Evolutionary conservation across 2,797 vertebrate genomes (phyloP), one percentile per base, ranked within the genome.

Genomic region (Remorina albescens): DNA sequence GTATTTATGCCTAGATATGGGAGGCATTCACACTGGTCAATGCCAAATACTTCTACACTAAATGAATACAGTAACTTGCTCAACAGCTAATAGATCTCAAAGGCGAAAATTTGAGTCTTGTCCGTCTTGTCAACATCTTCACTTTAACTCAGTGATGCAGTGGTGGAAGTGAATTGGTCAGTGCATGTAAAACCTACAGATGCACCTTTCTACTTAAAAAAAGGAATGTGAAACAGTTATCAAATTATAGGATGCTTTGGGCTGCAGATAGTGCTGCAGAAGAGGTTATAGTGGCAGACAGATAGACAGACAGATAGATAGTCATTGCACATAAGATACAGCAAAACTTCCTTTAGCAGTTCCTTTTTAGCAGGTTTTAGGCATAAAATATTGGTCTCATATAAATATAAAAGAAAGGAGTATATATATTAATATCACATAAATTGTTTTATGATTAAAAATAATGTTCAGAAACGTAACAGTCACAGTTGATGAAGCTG

Each of bases 241-340:
- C 2, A 34, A 32, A 61, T 71, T 32, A 71, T 32, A 37, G 54
- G 19, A 64, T 47, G 36, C 51, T 44, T 9, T 34, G 51, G 63
- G 62, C 72, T 67, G 70, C 32, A 44, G 28, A 71, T 67, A 39
- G 37, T 51, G 37, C 59, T 36, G 57, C 71, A 54, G 15, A 63
- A 79, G 8, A 61, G 53, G 11, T n/a, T n/a, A n/a, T n/a, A n/a
- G n/a, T n/a, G n/a, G n/a, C n/a, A n/a, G n/a, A n/a, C n/a, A n/a
- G n/a, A n/a, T n/a, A n/a, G n/a, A n/a, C n/a, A n/a, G n/a, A n/a
- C n/a, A n/a, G n/a, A n/a, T n/a, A n/a, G n/a, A n/a, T n/a, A n/a
- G n/a, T n/a, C n/a, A n/a, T n/a, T n/a, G n/a, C n/a, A n/a, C n/a
- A n/a, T n/a, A n/a, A n/a, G n/a, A n/a, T n/a, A n/a, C n/a, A n/a